Evolutionary conservation across 1,140 invertebrate genomes (phyloP).

Genomic region (Sycophila sp.): DNA sequence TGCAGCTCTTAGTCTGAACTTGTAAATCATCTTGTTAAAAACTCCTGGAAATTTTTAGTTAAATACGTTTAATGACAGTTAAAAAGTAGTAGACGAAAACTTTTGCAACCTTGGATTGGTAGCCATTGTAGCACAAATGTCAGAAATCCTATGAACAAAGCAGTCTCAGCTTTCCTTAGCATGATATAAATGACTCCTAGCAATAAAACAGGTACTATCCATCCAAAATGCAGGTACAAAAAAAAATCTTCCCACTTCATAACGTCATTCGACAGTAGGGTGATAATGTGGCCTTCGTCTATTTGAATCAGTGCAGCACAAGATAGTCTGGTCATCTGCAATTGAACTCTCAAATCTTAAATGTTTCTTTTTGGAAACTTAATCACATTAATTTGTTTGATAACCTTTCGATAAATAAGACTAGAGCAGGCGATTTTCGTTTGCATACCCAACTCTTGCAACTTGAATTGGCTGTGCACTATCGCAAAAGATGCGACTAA

Average conservation of each 20-base stretch:
- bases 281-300: neutral
- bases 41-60: no score
- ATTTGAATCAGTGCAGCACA: neutral
- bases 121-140: no score
- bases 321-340: neutral
- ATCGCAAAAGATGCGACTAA: no score
- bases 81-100: no score
- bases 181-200: neutral
- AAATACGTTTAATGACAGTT: no score
- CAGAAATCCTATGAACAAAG: neutral
- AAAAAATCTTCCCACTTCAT: neutral
- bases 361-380: neutral
- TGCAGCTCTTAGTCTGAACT: no score
- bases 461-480: no score
- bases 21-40: no score
- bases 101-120: no score
- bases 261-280: neutral
- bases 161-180: neutral
- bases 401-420: conserved; percentile 69
- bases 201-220: neutral
- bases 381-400: neutral
- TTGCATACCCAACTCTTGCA: conserved; percentile 68
- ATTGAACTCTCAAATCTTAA: no score
- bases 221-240: neutral
- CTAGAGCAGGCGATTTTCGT: conserved; percentile 67